Evolutionary conservation across 2,888 invertebrate species (phyloP), one percentile per base, ranked within the genome.

Genomic region (Acronicta alni): DNA sequence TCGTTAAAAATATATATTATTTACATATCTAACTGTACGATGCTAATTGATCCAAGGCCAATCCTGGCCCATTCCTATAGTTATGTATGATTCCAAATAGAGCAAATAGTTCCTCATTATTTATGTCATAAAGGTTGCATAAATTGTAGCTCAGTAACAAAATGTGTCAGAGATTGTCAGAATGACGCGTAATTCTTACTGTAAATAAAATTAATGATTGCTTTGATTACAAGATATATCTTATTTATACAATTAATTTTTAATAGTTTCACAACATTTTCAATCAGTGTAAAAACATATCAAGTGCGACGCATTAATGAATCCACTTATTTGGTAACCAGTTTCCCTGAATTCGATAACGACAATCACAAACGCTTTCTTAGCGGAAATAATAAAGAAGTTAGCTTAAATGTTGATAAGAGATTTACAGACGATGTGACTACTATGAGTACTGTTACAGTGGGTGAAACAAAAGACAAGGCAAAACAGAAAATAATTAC

Each of bases 281-380:
- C 84, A 20, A 76, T 68, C 38, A 79, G 86, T 68, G 80, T 88
- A 1, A 89, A 87, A 76, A 91, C 91, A 4, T 93, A 88, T 65
- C 86, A 89, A 83, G 91, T 93, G 10, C 84, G 80, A 15, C 87
- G 88, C 14, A 66, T 93, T 15, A 92, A 92, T 74, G 85, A 88
- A 32, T 82, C 90, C 0, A 80, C 88, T 0, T 93, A 87, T 58
- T 69, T 93, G 47, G 91, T 93, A 4, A 91, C 88, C 6, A 85
- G 79, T 59, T 69, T 87, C 17, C 87, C 89, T 39, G 89, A 89
- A 48, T 66, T 77, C 17, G 85, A 88, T 30, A 77, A 80, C 54
- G 78, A 76, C 23, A 73, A 71, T 48, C 54, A 42, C 41, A 66
- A 68, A 64, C 55, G 64, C 10, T 59, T 48, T 23, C 52, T 52